Evolutionary conservation across 2,888 invertebrate species (phyloP).

Genomic region (Cerastoderma edule): DNA sequence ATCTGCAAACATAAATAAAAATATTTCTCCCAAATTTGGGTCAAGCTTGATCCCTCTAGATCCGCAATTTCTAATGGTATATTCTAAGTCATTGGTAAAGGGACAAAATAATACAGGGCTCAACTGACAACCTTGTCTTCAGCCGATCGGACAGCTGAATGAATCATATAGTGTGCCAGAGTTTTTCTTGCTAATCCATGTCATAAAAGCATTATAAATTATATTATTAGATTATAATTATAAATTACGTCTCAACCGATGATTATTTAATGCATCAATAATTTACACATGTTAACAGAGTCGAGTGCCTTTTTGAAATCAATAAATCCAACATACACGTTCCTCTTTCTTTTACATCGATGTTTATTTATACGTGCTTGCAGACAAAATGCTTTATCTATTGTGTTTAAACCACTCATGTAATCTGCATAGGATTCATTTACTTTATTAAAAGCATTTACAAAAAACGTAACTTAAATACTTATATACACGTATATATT

Average conservation of each 20-base stretch:
- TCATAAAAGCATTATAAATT: constrained; percentile 1
- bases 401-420: neutral
- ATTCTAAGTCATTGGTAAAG: constrained; percentile 11
- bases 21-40: neutral
- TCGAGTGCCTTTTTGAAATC: constrained; percentile 21
- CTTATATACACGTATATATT: constrained; percentile 7
- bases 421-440: constrained; percentile 1
- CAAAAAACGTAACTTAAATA: constrained; percentile 2
- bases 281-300: no score
- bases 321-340: constrained; percentile 8
- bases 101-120: constrained; percentile 2
- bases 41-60: neutral
- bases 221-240: neutral
- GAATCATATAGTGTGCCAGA: neutral
- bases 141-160: constrained; percentile 5
- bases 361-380: neutral
- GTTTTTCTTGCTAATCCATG: neutral
- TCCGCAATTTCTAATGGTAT: neutral
- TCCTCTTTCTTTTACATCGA: neutral
- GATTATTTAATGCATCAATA: neutral
- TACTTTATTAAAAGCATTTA: constrained; percentile 5
- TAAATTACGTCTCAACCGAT: neutral
- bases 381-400: constrained; percentile 17
- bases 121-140: constrained; percentile 3
- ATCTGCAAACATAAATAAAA: constrained; percentile 30